Conservation (phyloP, 2,888 invertebrate genomes). For the Trisateles emortualis region DNA sequence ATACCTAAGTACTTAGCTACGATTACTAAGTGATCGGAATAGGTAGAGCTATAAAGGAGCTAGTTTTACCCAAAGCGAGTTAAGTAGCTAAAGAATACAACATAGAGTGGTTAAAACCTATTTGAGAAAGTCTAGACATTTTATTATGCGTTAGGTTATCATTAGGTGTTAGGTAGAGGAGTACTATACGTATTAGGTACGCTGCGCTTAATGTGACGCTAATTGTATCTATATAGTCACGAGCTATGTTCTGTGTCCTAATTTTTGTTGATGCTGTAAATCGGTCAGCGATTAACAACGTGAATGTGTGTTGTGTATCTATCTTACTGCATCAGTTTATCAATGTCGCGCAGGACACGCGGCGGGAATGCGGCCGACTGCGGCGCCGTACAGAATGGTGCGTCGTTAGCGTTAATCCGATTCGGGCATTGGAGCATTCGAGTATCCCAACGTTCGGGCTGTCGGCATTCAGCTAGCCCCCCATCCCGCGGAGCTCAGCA, state of each 20-base stretch:
- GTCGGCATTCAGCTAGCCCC: conserved; percentile 64
- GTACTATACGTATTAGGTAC: too few species aligned
- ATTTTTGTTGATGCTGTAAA: conserved; percentile 40
- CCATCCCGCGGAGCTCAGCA: conserved; percentile 55
- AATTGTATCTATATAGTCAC: too few species aligned
- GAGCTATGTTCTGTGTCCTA: conserved; percentile 1
- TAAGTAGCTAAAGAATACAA: too few species aligned
- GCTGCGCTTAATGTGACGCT: background rate
- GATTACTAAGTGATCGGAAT: too few species aligned
- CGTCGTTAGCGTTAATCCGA: conserved; percentile 83
- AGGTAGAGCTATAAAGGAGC: too few species aligned
- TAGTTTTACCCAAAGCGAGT: too few species aligned
- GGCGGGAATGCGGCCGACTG: conserved; percentile 59
- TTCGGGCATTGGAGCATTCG: conserved; percentile 75
- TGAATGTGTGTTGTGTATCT: conserved; percentile 32
- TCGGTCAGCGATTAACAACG: conserved; percentile 22
- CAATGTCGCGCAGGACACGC: conserved; percentile 59
- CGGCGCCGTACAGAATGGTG: conserved; percentile 71
- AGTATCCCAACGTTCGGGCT: conserved; percentile 58
- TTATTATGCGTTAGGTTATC: too few species aligned
- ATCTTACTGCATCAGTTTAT: conserved; percentile 57
- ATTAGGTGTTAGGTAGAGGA: too few species aligned
- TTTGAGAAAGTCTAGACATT: too few species aligned
- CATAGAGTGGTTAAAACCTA: too few species aligned
- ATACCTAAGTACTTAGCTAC: too few species aligned